Percentiles rank a stretch among this genome's conserved stretches.
Evolutionary conservation across 2,888 invertebrate species (phyloP).

Genomic region (Prosopocoilus inquinatus): DNA sequence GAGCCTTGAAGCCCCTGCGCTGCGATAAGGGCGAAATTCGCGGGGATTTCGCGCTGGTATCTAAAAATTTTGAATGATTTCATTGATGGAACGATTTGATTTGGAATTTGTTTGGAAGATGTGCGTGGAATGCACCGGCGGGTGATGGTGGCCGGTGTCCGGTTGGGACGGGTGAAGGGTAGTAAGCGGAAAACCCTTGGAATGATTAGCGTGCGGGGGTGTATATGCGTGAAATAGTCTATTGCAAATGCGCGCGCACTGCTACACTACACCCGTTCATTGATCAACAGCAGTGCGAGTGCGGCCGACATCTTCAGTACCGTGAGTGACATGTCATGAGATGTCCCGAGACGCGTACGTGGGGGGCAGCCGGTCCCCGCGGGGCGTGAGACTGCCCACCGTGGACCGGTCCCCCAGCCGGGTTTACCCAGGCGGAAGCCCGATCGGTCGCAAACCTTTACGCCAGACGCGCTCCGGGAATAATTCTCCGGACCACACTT

Average conservation of each 20-base stretch:
- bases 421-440: conserved; percentile 67
- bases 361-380: conserved; percentile 65
- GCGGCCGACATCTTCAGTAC: conserved; percentile 40
- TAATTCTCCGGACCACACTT: conserved; percentile 59
- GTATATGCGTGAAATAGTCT: conserved; percentile 23
- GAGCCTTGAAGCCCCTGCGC: conserved; percentile 13
- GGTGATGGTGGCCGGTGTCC: not conserved
- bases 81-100: conserved; percentile 13
- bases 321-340: conserved; percentile 46
- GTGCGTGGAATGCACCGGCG: not conserved
- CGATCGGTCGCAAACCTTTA: conserved; percentile 43
- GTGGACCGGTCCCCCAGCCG: conserved; percentile 88
- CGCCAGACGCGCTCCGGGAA: conserved; percentile 58
- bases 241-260: conserved; percentile 41
- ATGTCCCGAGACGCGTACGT: conserved; percentile 65
- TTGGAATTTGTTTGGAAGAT: not conserved
- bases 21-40: conserved; percentile 14
- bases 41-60: not conserved
- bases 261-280: conserved; percentile 52
- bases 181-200: conserved; percentile 17
- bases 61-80: conserved; percentile 8
- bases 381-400: conserved; percentile 75
- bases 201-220: conserved; percentile 38
- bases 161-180: not conserved
- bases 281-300: conserved; percentile 46